phyloP scores from a whole-genome alignment of 2,888 invertebrate species.

The Ptycholaimellus sp. region DNA sequence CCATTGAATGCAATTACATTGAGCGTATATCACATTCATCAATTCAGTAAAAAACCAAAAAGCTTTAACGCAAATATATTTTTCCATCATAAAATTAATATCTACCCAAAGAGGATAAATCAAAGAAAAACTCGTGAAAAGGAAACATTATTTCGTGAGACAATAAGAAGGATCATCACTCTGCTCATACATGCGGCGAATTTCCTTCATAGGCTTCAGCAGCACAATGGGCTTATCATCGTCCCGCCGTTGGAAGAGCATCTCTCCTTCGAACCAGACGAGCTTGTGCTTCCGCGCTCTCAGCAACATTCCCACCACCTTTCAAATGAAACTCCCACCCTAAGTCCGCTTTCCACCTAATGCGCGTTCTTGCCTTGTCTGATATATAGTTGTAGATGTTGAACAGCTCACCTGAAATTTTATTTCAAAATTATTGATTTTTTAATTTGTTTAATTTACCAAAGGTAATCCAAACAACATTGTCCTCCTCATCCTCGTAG shows the following conservation, averaged over 20 bases:
- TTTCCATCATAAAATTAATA: too few relatives aligned
- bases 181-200: conserved; percentile 29
- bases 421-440: too few relatives aligned
- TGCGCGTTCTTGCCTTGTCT: conserved; percentile 16
- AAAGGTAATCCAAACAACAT: conserved; percentile 52
- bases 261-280: conserved; percentile 78
- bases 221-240: conserved; percentile 69
- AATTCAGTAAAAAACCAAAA: too few relatives aligned
- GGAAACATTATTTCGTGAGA: too few relatives aligned
- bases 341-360: not conserved
- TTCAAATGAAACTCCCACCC: too few relatives aligned
- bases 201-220: conserved; percentile 47
- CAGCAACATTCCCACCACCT: conserved; percentile 71
- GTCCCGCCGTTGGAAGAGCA: conserved; percentile 75
- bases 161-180: not conserved
- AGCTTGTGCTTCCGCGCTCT: conserved; percentile 71
- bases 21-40: too few relatives aligned
- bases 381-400: conserved; percentile 18
- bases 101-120: too few relatives aligned
- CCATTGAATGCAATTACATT: too few relatives aligned
- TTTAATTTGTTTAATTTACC: too few relatives aligned
- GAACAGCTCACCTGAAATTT: too few relatives aligned
- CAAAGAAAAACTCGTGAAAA: too few relatives aligned
- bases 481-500: conserved; percentile 38
- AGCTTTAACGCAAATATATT: too few relatives aligned